A percentile compares a stretch with the other conserved stretches of the same genome.
These are phyloP conservation scores for Ariopsis seemanni DNA, from an alignment of 2,113 vertebrate genomes.

Conservation along the genomic window DNA sequence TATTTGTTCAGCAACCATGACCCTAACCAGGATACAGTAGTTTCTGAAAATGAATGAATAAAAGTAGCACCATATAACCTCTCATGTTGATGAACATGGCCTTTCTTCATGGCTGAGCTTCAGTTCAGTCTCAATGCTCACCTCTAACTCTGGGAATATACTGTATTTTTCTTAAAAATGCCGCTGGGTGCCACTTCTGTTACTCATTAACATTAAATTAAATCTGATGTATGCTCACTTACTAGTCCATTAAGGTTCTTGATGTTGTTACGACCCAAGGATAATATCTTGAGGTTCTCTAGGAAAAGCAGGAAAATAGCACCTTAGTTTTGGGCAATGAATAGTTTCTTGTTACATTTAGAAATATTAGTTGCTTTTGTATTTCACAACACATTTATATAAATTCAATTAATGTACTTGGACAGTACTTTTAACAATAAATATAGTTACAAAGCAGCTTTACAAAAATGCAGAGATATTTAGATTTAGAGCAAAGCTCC, in stretches of 20 bases:
- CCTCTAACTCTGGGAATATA: neutral
- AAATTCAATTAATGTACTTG: neutral
- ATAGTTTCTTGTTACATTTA: neutral
- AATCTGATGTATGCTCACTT: conserved; percentile 52
- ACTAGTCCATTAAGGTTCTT: conserved; percentile 94
- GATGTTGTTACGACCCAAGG: conserved; percentile 94
- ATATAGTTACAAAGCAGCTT: neutral
- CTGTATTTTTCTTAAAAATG: neutral
- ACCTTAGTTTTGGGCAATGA: neutral
- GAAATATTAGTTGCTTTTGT: neutral
- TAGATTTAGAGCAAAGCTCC: neutral
- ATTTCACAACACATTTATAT: neutral
- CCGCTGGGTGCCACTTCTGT: neutral
- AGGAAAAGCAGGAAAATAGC: conserved; percentile 42
- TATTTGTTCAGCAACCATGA: neutral
- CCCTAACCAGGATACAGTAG: neutral
- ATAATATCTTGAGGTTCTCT: conserved; percentile 94
- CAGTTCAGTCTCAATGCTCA: neutral
- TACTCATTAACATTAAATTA: neutral
- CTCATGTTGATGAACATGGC: neutral
- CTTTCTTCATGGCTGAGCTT: neutral
- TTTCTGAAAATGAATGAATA: neutral
- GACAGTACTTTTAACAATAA: neutral
- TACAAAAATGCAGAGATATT: neutral
- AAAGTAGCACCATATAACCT: neutral